Evolutionary conservation across 2,113 vertebrate genomes (phyloP).

Genomic region (Dermatemys mawii): DNA sequence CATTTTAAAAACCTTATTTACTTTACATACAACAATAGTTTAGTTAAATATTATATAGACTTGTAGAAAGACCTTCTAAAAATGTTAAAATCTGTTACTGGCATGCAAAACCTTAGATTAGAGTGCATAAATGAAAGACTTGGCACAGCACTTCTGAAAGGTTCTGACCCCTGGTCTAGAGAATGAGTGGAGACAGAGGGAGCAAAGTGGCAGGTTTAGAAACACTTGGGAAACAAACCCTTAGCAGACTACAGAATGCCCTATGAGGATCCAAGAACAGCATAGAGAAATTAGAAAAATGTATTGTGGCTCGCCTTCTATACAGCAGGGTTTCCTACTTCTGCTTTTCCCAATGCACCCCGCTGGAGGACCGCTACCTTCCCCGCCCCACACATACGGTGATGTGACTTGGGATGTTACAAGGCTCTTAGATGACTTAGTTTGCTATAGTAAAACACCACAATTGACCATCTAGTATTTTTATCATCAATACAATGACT

Average conservation of each 20-base stretch:
- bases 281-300: neutral
- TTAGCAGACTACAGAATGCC: neutral
- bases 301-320: neutral
- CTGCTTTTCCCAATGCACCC: neutral
- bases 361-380: neutral
- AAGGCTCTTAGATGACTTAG: neutral
- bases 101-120: too few relatives aligned
- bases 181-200: neutral
- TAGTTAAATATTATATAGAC: too few relatives aligned
- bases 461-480: rapidly evolving
- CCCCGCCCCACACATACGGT: neutral
- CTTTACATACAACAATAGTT: too few relatives aligned
- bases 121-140: too few relatives aligned
- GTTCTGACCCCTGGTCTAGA: too few relatives aligned
- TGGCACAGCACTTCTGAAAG: too few relatives aligned
- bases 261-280: neutral
- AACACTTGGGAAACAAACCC: neutral
- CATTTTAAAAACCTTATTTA: too few relatives aligned
- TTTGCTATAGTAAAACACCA: neutral
- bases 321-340: neutral
- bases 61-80: too few relatives aligned
- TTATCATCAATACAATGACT: slow-evolving; percentile 7
- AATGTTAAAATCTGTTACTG: too few relatives aligned
- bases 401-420: neutral
- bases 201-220: neutral